These are phyloP conservation scores for Poicephalus gulielmi DNA, from an alignment of 2,113 vertebrate species.

Conservation along the genomic window DNA sequence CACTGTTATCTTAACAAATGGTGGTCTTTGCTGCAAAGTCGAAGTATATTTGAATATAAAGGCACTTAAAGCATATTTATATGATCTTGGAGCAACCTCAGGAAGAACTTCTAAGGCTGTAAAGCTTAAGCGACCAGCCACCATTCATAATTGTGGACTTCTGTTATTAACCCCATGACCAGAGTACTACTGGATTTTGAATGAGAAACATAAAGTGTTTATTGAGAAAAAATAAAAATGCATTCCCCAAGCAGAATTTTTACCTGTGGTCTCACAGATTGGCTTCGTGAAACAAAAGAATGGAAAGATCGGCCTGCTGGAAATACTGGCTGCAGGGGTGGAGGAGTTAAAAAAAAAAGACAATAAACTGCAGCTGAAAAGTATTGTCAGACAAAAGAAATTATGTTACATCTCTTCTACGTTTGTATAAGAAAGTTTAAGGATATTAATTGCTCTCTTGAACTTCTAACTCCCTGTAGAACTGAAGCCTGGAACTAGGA, in stretches of 20 bases:
- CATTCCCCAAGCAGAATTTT: not conserved
- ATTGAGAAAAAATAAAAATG: slow-evolving; percentile 20
- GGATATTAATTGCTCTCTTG: not conserved
- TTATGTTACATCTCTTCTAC: not conserved
- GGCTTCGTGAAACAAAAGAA: not conserved
- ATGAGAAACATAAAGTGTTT: not conserved
- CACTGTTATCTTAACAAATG: slow-evolving; percentile 5
- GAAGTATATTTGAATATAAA: not conserved
- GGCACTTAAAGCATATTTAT: not conserved
- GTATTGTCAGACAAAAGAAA: not conserved
- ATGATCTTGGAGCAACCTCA: not conserved
- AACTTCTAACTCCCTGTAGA: not conserved
- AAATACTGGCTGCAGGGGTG: not conserved
- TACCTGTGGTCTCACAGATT: not conserved
- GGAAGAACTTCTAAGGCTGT: not conserved
- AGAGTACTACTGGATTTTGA: not conserved
- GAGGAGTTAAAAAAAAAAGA: too few relatives aligned
- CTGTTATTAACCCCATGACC: slow-evolving; percentile 30
- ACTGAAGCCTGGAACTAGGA: not conserved
- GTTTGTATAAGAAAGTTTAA: not conserved
- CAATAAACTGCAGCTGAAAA: not conserved
- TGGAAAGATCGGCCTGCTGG: not conserved
- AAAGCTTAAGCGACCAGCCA: not conserved
- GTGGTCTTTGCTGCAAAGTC: not conserved
- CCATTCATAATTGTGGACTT: not conserved